phyloP scores from a whole-genome alignment of 2,888 invertebrate genomes.

The Epinotia nisella region DNA sequence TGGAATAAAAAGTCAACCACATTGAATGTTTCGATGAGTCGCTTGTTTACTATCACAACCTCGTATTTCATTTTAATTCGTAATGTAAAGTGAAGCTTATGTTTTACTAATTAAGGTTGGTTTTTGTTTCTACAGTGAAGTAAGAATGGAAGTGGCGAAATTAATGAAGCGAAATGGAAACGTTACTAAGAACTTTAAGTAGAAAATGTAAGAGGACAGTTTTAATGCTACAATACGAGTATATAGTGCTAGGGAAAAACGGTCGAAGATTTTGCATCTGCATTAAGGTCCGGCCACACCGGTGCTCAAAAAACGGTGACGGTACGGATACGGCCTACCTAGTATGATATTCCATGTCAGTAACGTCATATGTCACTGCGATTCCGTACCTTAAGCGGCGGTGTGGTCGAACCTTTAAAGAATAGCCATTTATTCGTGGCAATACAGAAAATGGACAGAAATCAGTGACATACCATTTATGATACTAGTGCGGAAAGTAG shows the following conservation, averaged over 20 bases:
- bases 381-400: too few species aligned
- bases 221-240: conserved; percentile 8
- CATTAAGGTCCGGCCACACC: too few species aligned
- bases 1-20: conserved; percentile 16
- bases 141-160: background rate
- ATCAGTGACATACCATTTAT: too few species aligned
- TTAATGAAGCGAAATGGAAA: conserved; percentile 6
- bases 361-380: too few species aligned
- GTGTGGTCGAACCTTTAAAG: too few species aligned
- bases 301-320: too few species aligned
- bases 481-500: too few species aligned
- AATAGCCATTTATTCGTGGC: too few species aligned
- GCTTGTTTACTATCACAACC: background rate
- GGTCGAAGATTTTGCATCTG: too few species aligned
- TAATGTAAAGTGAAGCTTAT: background rate
- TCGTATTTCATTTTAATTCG: background rate
- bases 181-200: conserved; percentile 3
- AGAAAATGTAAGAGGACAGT: conserved; percentile 16
- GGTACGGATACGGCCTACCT: too few species aligned
- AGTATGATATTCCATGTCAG: too few species aligned
- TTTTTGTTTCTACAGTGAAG: background rate
- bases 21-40: conserved; percentile 12
- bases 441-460: too few species aligned
- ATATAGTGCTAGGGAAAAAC: background rate
- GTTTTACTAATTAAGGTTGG: background rate